Evolutionary conservation across 2,113 vertebrate genomes (phyloP), one percentile per base, ranked within the genome.

Genomic region (Xiphias gladius): DNA sequence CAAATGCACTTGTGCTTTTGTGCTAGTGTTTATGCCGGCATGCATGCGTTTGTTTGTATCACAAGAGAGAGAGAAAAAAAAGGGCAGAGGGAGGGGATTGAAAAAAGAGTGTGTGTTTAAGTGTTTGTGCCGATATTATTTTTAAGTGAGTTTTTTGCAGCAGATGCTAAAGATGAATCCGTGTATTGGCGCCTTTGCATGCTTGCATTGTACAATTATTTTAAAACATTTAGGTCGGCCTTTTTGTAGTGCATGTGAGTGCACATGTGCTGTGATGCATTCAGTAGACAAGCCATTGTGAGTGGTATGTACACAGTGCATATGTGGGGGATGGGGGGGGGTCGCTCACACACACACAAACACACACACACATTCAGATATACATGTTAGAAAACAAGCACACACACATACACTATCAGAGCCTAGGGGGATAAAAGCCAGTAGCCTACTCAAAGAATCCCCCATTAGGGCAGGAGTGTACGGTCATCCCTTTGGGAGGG

Each of bases 181-280:
- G 86, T 76, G 58, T 65, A 43, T 80, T 13, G 74, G 73, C 76
- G 79, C 73, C 70, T 66, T 48, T 65, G 70, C 83, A 58, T 79
- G 75, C 76, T 52, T 24, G 68, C 70, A 81, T 87, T 84, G 81
- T 88, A 73, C 57, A 77, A 58, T 73, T 81, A 79, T 71, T 89
- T 80, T 89, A 79, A 79, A 87, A 90, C 92, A 94, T 93, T 83
- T 93, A 90, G 92, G 93, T 93, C 89, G 83, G 84, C 91, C 77
- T 89, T 78, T 79, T 57, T 88, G 88, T n/a, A 89, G 84, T 81
- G 84, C 87, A 86, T 80, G 86, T 89, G 87, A 89, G 85, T 86
- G 89, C 83, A 88, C 82, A 73, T 90, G 87, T 87, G 80, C 85
- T 70, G 65, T 71, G 90, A 86, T 92, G 87, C 87, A 91, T 90